These are phyloP conservation scores for Notothenia rossii DNA, from an alignment of 2,113 vertebrate species.

Conservation along the genomic window DNA sequence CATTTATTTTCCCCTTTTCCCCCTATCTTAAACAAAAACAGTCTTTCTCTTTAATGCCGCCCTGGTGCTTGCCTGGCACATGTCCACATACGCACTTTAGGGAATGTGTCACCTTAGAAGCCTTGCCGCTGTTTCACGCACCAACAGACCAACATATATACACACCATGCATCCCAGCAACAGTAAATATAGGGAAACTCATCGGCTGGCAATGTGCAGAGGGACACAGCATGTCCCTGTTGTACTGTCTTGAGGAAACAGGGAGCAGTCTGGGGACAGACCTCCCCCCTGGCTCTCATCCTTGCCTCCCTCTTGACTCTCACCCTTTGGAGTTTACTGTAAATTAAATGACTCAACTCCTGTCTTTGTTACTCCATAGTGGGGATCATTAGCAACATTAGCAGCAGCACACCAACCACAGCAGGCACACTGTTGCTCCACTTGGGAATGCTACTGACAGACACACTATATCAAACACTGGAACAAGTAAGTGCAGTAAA, in stretches of 20 bases:
- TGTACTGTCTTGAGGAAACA: constrained; percentile 33
- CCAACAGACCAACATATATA: constrained; percentile 1
- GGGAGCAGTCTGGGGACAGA: constrained; percentile 44
- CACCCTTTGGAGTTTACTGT: constrained; percentile 38
- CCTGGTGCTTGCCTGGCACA: constrained; percentile 7
- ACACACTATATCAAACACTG: constrained; percentile 27
- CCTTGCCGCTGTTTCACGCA: constrained; percentile 22
- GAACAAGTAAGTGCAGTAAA: constrained; percentile 10
- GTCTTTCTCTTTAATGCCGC: constrained; percentile 14
- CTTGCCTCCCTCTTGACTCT: constrained; percentile 30
- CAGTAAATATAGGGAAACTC: constrained; percentile 27
- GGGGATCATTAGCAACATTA: constrained; percentile 57
- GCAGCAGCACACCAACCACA: constrained; percentile 37
- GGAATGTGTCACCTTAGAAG: constrained; percentile 35
- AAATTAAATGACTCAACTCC: constrained; percentile 41
- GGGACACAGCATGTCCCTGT: constrained; percentile 36
- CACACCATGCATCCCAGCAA: background rate
- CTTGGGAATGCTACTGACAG: constrained; percentile 38
- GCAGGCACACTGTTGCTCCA: constrained; percentile 16
- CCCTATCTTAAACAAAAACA: constrained; percentile 24
- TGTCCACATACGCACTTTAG: constrained; percentile 17
- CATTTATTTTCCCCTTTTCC: constrained; percentile 45
- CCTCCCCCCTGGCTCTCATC: constrained; percentile 31
- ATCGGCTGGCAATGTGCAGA: constrained; percentile 15
- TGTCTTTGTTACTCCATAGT: constrained; percentile 32